A percentile compares a stretch with the other conserved stretches of the same genome.
These are phyloP conservation scores for Clivina fossor DNA, from an alignment of 2,888 invertebrate genomes.

Conservation along the genomic window DNA sequence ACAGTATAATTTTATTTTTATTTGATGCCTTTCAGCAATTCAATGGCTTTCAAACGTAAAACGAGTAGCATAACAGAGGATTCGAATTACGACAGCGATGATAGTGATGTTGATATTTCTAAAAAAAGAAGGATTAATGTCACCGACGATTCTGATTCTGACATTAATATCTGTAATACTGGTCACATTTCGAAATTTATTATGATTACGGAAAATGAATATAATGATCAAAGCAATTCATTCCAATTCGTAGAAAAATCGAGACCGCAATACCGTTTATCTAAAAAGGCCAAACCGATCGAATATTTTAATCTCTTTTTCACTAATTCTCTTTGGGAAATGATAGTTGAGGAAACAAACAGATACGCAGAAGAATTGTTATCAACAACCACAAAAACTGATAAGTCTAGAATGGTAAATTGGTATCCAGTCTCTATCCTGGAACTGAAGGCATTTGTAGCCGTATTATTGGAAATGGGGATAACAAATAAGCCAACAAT, in stretches of 20 bases:
- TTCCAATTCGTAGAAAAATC: slow-evolving; percentile 37
- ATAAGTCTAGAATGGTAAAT: slow-evolving; percentile 30
- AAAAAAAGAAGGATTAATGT: neutral
- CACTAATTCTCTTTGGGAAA: slow-evolving; percentile 21
- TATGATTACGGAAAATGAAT: neutral
- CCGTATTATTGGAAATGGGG: slow-evolving; percentile 37
- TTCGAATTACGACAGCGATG: no score
- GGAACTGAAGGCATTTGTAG: slow-evolving; percentile 40
- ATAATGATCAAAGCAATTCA: neutral
- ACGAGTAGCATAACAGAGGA: no score
- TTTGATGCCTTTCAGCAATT: no score
- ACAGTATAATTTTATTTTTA: no score
- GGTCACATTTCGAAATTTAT: neutral
- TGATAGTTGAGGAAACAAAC: slow-evolving; percentile 38
- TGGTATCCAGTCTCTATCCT: slow-evolving; percentile 35
- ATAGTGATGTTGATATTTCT: neutral
- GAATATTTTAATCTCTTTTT: slow-evolving; percentile 41
- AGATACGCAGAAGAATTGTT: slow-evolving; percentile 38
- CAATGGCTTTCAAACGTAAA: no score
- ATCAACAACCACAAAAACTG: slow-evolving; percentile 18
- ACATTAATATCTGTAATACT: neutral
- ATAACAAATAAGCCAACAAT: slow-evolving; percentile 33
- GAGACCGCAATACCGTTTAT: slow-evolving; percentile 37
- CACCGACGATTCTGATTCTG: neutral
- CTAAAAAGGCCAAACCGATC: slow-evolving; percentile 36